Conservation (phyloP, 2,888 invertebrate genomes). For the Ecliptopera silaceata region DNA sequence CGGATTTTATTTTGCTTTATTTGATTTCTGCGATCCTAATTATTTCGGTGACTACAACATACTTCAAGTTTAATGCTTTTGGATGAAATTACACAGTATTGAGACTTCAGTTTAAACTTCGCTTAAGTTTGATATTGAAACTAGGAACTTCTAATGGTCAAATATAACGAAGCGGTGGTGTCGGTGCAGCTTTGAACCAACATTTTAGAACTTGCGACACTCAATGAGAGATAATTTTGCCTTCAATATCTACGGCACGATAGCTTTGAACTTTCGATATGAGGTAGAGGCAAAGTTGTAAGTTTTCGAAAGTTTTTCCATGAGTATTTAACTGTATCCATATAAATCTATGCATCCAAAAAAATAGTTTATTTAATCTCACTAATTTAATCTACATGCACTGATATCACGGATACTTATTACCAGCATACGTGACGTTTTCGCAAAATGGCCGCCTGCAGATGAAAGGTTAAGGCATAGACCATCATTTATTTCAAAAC, state of each 20-base stretch:
- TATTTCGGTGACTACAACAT: neutral
- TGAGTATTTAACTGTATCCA: neutral
- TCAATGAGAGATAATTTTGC: neutral
- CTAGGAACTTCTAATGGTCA: neutral
- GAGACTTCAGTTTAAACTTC: neutral
- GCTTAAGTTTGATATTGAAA: neutral
- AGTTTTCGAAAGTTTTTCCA: neutral
- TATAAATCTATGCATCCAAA: too few species aligned
- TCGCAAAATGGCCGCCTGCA: too few species aligned
- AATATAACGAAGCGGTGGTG: neutral
- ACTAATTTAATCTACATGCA: too few species aligned
- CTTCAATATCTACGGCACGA: neutral
- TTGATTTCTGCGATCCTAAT: constrained; percentile 14
- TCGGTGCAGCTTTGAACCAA: neutral
- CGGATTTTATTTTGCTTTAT: constrained; percentile 19
- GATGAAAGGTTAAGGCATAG: too few species aligned
- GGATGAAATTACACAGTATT: neutral
- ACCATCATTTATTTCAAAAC: too few species aligned
- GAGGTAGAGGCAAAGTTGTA: neutral
- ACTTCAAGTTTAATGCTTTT: neutral
- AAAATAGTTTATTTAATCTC: too few species aligned
- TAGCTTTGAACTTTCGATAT: neutral
- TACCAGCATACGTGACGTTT: too few species aligned
- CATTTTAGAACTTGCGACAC: neutral
- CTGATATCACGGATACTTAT: too few species aligned